Evolutionary conservation across 2,888 invertebrate genomes (phyloP).

Genomic region (Euphydryas editha): DNA sequence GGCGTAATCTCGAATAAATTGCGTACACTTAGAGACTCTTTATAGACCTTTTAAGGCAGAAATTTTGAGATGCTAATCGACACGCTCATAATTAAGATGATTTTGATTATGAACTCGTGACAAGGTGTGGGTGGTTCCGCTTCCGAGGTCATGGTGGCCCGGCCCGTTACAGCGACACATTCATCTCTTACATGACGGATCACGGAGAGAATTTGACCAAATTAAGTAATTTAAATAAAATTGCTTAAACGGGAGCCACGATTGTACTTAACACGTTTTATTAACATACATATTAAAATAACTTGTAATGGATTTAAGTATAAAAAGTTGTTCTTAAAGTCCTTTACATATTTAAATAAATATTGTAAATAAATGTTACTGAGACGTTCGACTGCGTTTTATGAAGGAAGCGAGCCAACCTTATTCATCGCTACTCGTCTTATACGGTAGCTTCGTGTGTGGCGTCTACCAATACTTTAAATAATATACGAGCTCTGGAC

Average conservation of each 20-base stretch:
- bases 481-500: conserved; percentile 71
- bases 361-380: conserved; percentile 24
- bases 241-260: conserved; percentile 1
- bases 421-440: conserved; percentile 35
- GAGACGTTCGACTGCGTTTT: conserved; percentile 23
- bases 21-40: conserved; percentile 81
- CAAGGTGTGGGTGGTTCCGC: conserved; percentile 79
- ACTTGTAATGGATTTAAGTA: not conserved
- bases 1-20: conserved; percentile 78
- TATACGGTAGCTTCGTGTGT: conserved; percentile 72
- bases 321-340: not conserved
- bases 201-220: conserved; percentile 22
- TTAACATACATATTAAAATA: not conserved
- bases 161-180: conserved; percentile 32
- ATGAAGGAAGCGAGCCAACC: conserved; percentile 24
- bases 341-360: not conserved
- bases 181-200: conserved; percentile 32
- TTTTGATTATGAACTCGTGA: conserved; percentile 74
- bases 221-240: conserved; percentile 17
- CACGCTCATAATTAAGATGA: conserved; percentile 83
- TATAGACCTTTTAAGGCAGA: conserved; percentile 82
- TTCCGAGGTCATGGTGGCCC: conserved; percentile 70
- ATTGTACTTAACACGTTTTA: not conserved
- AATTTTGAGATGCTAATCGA: conserved; percentile 82
- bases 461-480: conserved; percentile 70